Percentiles rank a stretch among this genome's conserved stretches.
Conservation (phyloP, 2,888 invertebrate genomes). For the Catocala nupta region DNA sequence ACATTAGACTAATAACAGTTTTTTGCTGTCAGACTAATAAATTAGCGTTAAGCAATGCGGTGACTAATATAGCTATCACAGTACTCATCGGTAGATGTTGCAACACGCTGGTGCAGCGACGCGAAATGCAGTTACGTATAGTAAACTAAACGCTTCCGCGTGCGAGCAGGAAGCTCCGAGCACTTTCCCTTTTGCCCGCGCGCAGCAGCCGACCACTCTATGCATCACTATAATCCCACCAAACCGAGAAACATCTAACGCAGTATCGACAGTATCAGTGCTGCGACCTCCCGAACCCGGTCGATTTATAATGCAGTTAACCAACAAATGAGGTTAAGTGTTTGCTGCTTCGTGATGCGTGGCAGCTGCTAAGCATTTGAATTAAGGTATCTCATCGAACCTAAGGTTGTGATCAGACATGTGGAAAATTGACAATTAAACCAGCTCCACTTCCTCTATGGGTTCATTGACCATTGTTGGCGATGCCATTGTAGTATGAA, state of each 20-base stretch:
- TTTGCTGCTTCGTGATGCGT: slow-evolving; percentile 73
- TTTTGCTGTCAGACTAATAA: slow-evolving; percentile 33
- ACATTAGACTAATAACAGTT: slow-evolving; percentile 18
- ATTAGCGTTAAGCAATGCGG: slow-evolving; percentile 25
- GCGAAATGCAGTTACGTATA: slow-evolving; percentile 78
- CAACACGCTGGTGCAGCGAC: slow-evolving; percentile 50
- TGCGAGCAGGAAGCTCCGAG: slow-evolving; percentile 82
- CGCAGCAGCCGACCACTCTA: slow-evolving; percentile 82
- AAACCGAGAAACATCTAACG: slow-evolving; percentile 51
- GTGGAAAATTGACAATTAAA: slow-evolving; percentile 52
- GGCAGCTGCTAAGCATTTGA: slow-evolving; percentile 77
- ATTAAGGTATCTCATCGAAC: slow-evolving; percentile 64
- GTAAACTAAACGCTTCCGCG: slow-evolving; percentile 81
- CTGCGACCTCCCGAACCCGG: slow-evolving; percentile 54
- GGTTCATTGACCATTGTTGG: slow-evolving; percentile 56
- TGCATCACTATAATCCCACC: slow-evolving; percentile 76
- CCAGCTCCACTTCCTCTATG: slow-evolving; percentile 48
- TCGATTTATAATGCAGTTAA: slow-evolving; percentile 79
- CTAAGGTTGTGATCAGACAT: slow-evolving; percentile 63
- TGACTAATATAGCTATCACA: slow-evolving; percentile 34
- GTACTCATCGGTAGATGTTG: slow-evolving; percentile 51
- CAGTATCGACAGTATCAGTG: slow-evolving; percentile 32
- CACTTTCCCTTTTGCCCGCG: slow-evolving; percentile 86
- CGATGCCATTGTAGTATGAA: slow-evolving; percentile 46
- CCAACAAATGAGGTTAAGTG: slow-evolving; percentile 83